Conservation (phyloP, 2,113 vertebrate species). For the Periophthalmus modestus region DNA sequence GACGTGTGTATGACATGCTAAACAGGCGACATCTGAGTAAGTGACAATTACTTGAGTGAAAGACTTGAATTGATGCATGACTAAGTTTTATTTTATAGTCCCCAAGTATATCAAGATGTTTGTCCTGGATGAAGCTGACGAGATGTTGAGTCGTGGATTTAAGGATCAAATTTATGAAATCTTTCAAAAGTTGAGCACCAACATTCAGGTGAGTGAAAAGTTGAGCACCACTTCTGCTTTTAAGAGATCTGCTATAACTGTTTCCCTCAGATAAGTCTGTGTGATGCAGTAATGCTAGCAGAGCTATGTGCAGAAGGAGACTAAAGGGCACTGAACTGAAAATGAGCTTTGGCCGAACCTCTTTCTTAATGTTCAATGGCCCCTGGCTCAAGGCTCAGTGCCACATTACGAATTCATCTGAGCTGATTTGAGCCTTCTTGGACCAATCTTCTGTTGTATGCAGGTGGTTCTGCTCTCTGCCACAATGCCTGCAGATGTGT, state of each 20-base stretch:
- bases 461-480: slow-evolving; percentile 97
- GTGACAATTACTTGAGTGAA: background rate
- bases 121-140: slow-evolving; percentile 98
- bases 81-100: slow-evolving; percentile 69
- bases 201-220: slow-evolving; percentile 86
- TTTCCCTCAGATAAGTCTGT: slow-evolving; percentile 58
- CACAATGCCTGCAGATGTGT: slow-evolving; percentile 96
- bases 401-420: slow-evolving; percentile 34
- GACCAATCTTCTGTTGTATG: background rate
- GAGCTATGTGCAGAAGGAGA: slow-evolving; percentile 71
- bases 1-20: slow-evolving; percentile 72
- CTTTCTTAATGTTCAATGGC: slow-evolving; percentile 82
- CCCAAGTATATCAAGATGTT: slow-evolving; percentile 99
- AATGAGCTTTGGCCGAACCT: slow-evolving; percentile 72
- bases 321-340: slow-evolving; percentile 50
- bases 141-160: slow-evolving; percentile 98
- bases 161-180: slow-evolving; percentile 99
- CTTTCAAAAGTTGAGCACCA: slow-evolving; percentile 96
- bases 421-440: background rate
- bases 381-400: slow-evolving; percentile 71
- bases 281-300: slow-evolving; percentile 74
- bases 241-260: slow-evolving; percentile 77
- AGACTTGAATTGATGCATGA: background rate
- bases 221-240: slow-evolving; percentile 54
- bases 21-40: slow-evolving; percentile 67